Conservation (phyloP, 2,113 vertebrate species). For the Phalacrocorax aristotelis region DNA sequence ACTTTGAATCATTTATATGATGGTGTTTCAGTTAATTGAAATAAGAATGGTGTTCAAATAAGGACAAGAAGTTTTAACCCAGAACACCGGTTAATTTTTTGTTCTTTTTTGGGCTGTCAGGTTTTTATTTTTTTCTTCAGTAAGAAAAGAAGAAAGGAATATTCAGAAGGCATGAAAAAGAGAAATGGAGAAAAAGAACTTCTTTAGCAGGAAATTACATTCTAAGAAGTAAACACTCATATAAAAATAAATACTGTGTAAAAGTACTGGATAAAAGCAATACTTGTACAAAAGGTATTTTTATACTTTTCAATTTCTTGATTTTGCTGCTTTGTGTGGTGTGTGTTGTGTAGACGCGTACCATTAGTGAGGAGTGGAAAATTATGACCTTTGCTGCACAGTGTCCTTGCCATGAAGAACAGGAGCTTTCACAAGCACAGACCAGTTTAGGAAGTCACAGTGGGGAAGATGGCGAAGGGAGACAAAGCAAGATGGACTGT, state of each 20-base stretch:
- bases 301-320: neutral
- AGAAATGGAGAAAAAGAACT: accelerated
- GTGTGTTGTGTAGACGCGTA: neutral
- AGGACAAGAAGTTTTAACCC: neutral
- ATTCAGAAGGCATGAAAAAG: neutral
- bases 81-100: neutral
- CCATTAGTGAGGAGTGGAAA: neutral
- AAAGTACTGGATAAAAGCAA: neutral
- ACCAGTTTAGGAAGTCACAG: accelerated
- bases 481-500: neutral
- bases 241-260: neutral
- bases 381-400: neutral
- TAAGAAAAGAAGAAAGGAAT: neutral
- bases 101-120: accelerated
- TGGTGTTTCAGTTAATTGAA: neutral
- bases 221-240: neutral
- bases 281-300: neutral
- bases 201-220: neutral
- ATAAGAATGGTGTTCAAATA: neutral
- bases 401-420: neutral
- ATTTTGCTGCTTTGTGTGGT: neutral
- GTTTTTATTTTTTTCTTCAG: accelerated
- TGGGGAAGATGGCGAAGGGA: neutral
- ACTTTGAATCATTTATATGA: neutral
- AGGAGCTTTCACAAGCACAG: neutral